Conservation (phyloP, 2,113 vertebrate genomes). For the Brienomyrus brachyistius region DNA sequence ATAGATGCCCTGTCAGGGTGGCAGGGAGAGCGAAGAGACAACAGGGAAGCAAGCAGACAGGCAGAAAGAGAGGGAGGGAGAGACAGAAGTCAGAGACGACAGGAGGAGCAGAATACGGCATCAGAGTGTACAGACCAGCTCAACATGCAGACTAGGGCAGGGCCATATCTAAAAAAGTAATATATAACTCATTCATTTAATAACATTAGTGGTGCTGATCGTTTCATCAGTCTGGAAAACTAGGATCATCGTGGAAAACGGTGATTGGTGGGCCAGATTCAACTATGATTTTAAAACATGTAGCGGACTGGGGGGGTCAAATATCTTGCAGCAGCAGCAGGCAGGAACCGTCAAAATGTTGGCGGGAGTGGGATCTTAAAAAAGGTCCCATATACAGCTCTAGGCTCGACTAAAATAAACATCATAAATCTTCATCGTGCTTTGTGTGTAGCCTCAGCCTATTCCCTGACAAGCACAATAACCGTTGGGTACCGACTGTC, state of each 20-base stretch:
- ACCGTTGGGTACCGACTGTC: neutral
- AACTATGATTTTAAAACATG: neutral
- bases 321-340: neutral
- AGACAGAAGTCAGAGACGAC: neutral
- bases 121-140: neutral
- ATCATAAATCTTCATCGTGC: neutral
- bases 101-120: neutral
- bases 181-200: neutral
- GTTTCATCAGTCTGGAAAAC: neutral
- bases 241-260: neutral
- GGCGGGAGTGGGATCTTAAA: neutral
- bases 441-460: neutral
- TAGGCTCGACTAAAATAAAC: neutral
- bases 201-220: neutral
- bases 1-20: conserved; percentile 70
- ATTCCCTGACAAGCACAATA: neutral
- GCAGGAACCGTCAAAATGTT: neutral
- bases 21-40: neutral
- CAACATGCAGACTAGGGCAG: neutral
- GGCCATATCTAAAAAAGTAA: neutral
- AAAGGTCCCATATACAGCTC: too few species aligned
- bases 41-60: neutral
- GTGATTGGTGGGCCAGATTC: neutral
- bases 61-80: neutral
- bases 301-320: neutral